Base-by-base conservation (phyloP, 2,113 vertebrate genomes). In the Taxidea taxus region DNA sequence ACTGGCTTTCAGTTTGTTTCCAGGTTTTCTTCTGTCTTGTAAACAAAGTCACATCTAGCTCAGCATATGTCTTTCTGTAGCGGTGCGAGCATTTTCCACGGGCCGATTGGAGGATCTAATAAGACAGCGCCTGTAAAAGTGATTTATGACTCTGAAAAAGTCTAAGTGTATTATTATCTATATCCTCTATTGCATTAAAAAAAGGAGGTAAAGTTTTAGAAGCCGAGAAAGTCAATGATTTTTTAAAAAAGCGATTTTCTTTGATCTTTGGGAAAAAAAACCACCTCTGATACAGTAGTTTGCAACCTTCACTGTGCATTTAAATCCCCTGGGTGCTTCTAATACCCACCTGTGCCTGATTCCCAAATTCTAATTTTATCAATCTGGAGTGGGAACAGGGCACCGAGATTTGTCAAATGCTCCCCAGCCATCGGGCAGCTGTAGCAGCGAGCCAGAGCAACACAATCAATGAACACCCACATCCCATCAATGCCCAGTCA, bases 121-220 rank as follows among this genome's bases (percentile, higher is more conserved):
- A 88, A 89, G 29, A 49, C 6, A 68, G 39, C 20, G 18, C 12
- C 39, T 47, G 58, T 64, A 47, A 88, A 94, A 87, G 31, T 74
- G 87, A 89, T 89, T 68, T 95, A 83, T 85, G 92, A 78, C 60
- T 72, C 47, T 88, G 77, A 82, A 96, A 29, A 16, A 91, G 34
- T 39, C 7, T 37, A 77, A 39, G 16, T n/a, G 12, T 77, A 74
- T 93, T 93, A 78, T 91, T 91, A 89, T 87, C 77, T 85, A 51
- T 20, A 82, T 66, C 44, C 11, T 21, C 5, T 8, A 23, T 21
- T 86, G 44, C 31, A 78, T 93, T 39, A 7, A 42, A 4, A 83
- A 95, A 68, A 66, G 34, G 47, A 56, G 7, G 27, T 20, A 1
- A 66, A 34, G 34, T 93, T 83, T 88, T 47, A 64, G 42, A 91